Evolutionary conservation across 2,888 invertebrate genomes (phyloP).

Genomic region (Drosophila neoperkinsi): DNA sequence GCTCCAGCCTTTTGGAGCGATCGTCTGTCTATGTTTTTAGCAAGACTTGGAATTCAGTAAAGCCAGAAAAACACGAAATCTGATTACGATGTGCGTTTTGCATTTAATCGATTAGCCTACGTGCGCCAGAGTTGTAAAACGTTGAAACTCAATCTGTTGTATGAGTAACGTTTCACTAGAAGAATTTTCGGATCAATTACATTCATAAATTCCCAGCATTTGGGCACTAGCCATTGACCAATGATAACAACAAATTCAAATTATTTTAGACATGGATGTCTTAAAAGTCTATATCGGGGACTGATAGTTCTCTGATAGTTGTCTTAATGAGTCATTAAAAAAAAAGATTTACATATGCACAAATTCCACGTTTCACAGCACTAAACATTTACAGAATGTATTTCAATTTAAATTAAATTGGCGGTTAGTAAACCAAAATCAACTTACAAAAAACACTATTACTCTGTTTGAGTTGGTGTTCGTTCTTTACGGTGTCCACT

Average conservation of each 20-base stretch:
- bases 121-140: not conserved
- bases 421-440: too few species aligned
- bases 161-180: not conserved
- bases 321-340: not conserved
- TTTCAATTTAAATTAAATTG: too few species aligned
- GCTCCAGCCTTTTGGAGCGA: not conserved
- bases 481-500: too few species aligned
- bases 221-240: not conserved
- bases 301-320: not conserved
- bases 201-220: not conserved
- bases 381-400: not conserved
- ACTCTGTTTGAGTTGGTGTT: too few species aligned
- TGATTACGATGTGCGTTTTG: not conserved
- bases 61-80: not conserved
- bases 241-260: not conserved
- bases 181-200: not conserved
- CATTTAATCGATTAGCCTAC: slow-evolving; percentile 5
- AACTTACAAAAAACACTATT: too few species aligned
- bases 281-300: not conserved
- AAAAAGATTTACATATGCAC: not conserved
- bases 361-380: not conserved
- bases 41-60: not conserved
- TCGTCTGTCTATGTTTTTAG: too few species aligned
- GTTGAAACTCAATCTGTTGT: not conserved
- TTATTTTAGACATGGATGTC: not conserved